Evolutionary conservation across 2,888 invertebrate species (phyloP), one percentile per base, ranked within the genome.

Genomic region (Pharmacophagus antenor): DNA sequence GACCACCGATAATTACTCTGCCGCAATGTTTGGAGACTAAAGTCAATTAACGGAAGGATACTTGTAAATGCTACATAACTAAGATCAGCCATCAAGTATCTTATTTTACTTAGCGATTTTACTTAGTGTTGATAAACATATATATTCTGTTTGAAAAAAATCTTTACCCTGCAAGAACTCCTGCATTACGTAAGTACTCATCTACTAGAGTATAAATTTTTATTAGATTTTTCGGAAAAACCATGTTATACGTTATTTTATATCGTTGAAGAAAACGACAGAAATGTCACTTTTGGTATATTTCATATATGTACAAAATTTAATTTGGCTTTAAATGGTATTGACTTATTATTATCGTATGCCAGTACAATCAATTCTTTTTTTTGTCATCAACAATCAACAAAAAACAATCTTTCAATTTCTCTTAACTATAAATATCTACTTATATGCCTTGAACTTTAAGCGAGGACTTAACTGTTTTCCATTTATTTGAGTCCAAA

Each of bases 161-260:
- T 27, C 8, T 17, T 3, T 55, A 85, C 85, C 85, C 85, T 23
- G 85, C 79, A 62, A 82, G 77, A 10, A 72, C 1, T 52, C 75
- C 84, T 18, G 61, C 42, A 1, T 64, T 58, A 42, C 74, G 72
- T 2, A 68, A 63, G 8, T 50, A 44, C 4, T 53, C 66, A 71
- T 86, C 85, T 7, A 79, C 1, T 22, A 57, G 59, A 0, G 59
- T 63, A 65, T 82, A 85, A 25, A 81, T 59, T 5, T 15, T 50
- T 63, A 31, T 63, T n/a, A 86, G 62, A 12, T 70, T 49, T 2
- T 67, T 70, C 2, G 84, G 84, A 67, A 65, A 73, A 42, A 81
- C 71, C 78, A 79, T 82, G 55, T 68, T 53, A 20, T 46, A 17
- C 10, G 22, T 51, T 50, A 25, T 50, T 42, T 25, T 56, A 42